Base-by-base conservation (phyloP, 2,888 invertebrate species). In the Stramonita haemastoma region DNA sequence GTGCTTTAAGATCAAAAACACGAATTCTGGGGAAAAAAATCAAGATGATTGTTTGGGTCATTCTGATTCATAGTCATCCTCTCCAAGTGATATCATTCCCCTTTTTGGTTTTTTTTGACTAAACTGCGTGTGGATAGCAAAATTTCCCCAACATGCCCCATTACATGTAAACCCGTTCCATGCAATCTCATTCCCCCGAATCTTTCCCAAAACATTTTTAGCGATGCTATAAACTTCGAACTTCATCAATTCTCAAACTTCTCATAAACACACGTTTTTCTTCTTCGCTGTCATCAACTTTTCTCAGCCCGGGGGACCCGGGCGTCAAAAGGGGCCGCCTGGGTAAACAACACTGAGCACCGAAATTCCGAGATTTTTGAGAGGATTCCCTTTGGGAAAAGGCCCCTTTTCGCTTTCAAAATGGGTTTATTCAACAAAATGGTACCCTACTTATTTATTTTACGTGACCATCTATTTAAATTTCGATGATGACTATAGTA, bases 171-270 rank as follows among this genome's bases (percentile, higher is more conserved):
- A 95, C 86, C 94, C 90, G 90, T 95, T 95, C 19, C 91, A 91
- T 8, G 94, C 92, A 86, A 93, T 93, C 91, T 95, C 95, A 56
- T 92, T 90, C 5, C 93, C 92, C 36, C 94, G 93, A 92, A 86
- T 95, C 94, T 19, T 90, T 88, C 91, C 93, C n/a, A n/a, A 94
- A 32, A 94, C 92, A 89, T 91, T 36, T 92, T 91, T 8, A 96
- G 91, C 60, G 91, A 93, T 11, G 89, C 91, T 26, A 96, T 94
- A 96, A 92, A 19, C 90, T 89, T 89, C 92, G 93, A 6, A 95
- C 92, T 93, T 95, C 95, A 19, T 94, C 92, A 56, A 94, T 91
- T 96, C 95, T 94, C 94, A 90, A 96, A 96, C 90, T 94, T 94
- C 92, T 96, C 95, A 29, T 92, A 91, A 83, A 91, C 90, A 70